Base-by-base conservation (phyloP, 1,140 invertebrate species). In the Trichonephila inaurata region DNA sequence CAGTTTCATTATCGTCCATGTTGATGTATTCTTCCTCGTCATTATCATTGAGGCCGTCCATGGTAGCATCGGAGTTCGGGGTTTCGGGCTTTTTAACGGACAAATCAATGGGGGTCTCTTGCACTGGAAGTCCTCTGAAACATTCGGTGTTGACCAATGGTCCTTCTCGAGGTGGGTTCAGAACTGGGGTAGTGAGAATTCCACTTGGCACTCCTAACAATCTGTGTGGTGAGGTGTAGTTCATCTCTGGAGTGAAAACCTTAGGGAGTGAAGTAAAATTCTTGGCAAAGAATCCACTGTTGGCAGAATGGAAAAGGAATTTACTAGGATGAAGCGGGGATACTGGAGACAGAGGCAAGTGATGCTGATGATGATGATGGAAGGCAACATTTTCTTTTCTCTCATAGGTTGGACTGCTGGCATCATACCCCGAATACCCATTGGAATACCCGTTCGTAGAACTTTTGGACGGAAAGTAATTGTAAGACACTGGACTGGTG, bases 91-190 rank as follows among this genome's bases (percentile, higher is more conserved):
- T 94, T 90, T 94, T 94, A 1, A 94, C 88, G 61, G 95, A 95
- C 64, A 95, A 93, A 89, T 95, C 95, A 51, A 95, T 95, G 7
- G 95, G 95, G 1, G 81, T 94, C 18, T 95, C 95, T 93, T 95
- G 95, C 87, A 95, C 95, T 7, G 95, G 95, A 60, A 94, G 51
- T 92, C 94, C 95, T 60, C 77, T 72, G 51, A 85, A 89, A 44
- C 58, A 85, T 19, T 94, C 94, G 14, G 89, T 87, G n/a, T 91
- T 64, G 58, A 72, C 58, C 72, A 92, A 89, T 3, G 89, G 92
- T 44, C 87, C 64, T 8, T 81, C 87, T 8, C 77, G 21, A 3
- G 91, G 69, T 64, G 77, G 51, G 18, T 85, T 83, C 18, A 94
- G 81, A 24, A 90, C 86, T 28, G 86, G 91, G 19, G 19, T 72